phyloP scores from a whole-genome alignment of 2,888 invertebrate genomes.

The Parnassius mnemosyne region DNA sequence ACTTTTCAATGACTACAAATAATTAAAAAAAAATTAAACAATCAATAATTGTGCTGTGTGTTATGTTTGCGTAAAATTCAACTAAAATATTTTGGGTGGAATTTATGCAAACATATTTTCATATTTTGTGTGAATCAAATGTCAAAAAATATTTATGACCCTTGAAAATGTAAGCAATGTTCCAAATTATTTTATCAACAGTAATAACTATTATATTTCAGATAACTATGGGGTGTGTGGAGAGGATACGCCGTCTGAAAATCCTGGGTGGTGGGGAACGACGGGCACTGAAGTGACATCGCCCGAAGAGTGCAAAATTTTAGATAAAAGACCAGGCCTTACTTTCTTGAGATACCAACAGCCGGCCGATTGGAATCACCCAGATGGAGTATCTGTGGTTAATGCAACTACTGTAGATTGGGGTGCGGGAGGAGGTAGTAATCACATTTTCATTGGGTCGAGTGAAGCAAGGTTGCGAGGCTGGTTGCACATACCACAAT shows the following conservation, averaged over 20 bases:
- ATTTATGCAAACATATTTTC: too few relatives aligned
- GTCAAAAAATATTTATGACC: too few relatives aligned
- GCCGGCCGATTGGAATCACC: conserved; percentile 92
- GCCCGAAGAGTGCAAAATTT: conserved; percentile 88
- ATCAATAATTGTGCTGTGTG: too few relatives aligned
- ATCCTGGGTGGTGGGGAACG: conserved; percentile 94
- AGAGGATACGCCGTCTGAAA: conserved; percentile 90
- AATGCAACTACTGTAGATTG: conserved; percentile 92
- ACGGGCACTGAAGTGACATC: conserved; percentile 87
- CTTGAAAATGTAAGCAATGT: too few relatives aligned
- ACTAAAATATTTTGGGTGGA: too few relatives aligned
- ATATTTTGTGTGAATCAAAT: too few relatives aligned
- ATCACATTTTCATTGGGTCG: conserved; percentile 84
- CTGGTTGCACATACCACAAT: conserved; percentile 88
- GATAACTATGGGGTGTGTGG: conserved; percentile 92
- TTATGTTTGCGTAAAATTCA: too few relatives aligned
- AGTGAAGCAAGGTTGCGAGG: conserved; percentile 90
- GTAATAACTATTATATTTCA: conserved; percentile 36
- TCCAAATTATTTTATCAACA: too few relatives aligned
- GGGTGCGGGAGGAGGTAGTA: conserved; percentile 85
- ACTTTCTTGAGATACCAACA: conserved; percentile 93
- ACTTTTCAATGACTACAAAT: too few relatives aligned
- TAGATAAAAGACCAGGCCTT: conserved; percentile 91
- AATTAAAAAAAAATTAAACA: too few relatives aligned
- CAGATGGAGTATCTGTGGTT: conserved; percentile 92